Conservation (phyloP, 2,113 vertebrate genomes). For the Falcunculus frontatus region DNA sequence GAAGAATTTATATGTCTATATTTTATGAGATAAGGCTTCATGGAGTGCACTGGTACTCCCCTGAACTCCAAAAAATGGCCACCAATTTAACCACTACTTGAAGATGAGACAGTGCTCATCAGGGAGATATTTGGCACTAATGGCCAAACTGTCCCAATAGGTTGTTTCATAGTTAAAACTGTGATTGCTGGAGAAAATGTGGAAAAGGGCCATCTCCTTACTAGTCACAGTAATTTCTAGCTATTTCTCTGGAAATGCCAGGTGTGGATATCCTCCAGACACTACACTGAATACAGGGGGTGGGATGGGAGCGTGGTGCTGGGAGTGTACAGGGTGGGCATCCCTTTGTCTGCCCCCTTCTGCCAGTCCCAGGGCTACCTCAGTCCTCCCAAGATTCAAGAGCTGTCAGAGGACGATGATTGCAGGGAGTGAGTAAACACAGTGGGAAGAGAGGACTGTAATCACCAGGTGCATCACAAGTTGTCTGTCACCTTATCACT, state of each 20-base stretch:
- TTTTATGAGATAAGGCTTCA: neutral
- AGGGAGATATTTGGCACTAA: neutral
- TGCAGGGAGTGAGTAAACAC: neutral
- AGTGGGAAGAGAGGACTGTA: neutral
- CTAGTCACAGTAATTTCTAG: neutral
- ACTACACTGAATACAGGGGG: neutral
- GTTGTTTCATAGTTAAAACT: neutral
- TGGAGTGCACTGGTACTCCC: neutral
- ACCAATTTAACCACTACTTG: neutral
- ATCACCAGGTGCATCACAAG: neutral
- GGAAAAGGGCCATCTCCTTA: neutral
- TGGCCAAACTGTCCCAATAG: neutral
- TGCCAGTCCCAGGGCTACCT: neutral
- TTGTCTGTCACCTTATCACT: rapidly evolving
- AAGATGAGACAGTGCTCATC: neutral
- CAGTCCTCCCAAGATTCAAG: neutral
- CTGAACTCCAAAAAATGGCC: neutral
- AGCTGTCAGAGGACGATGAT: neutral
- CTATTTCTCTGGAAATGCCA: neutral
- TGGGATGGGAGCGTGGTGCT: rapidly evolving
- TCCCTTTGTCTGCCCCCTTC: neutral
- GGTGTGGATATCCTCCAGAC: neutral
- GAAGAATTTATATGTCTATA: neutral
- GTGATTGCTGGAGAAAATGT: neutral
- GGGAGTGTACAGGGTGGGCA: neutral